Evolutionary conservation across 2,888 invertebrate genomes (phyloP).

Genomic region (Pachycephus smyrnensis): DNA sequence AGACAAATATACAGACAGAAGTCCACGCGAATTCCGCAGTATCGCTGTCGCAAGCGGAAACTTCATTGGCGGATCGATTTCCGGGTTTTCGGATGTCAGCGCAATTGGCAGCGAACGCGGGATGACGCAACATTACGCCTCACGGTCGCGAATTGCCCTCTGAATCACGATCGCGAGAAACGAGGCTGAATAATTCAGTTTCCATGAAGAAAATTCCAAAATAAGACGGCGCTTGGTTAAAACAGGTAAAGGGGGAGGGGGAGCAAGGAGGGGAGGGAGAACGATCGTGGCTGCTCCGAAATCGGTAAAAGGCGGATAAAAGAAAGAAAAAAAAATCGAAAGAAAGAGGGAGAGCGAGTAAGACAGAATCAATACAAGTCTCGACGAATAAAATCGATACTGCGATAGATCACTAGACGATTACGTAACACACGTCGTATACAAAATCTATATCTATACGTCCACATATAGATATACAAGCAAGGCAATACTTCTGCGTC

Average conservation of each 20-base stretch:
- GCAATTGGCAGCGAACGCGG: background rate
- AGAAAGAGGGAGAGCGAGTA: conserved; percentile 18
- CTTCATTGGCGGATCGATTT: background rate
- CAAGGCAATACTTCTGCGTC: too few relatives aligned
- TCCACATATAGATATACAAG: too few relatives aligned
- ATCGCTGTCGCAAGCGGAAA: background rate
- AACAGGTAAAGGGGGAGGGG: background rate
- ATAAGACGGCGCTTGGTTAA: background rate
- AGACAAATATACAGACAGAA: too few relatives aligned
- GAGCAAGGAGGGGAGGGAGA: too few relatives aligned
- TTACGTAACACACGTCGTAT: background rate
- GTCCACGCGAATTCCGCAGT: background rate
- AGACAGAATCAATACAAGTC: conserved; percentile 2
- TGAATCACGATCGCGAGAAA: background rate
- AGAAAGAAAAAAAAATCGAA: conserved; percentile 7
- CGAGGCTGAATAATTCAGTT: background rate
- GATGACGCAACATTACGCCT: background rate
- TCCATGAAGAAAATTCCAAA: background rate
- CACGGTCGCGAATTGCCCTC: background rate
- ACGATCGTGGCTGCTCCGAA: background rate
- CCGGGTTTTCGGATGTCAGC: background rate
- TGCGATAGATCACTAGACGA: background rate
- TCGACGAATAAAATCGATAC: background rate
- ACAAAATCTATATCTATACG: too few relatives aligned
- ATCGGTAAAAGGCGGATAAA: background rate